Percentiles rank a stretch among this genome's conserved stretches.
These are phyloP conservation scores for Drosophila takahashii DNA, from an alignment of 1,140 invertebrate species.

Conservation along the genomic window DNA sequence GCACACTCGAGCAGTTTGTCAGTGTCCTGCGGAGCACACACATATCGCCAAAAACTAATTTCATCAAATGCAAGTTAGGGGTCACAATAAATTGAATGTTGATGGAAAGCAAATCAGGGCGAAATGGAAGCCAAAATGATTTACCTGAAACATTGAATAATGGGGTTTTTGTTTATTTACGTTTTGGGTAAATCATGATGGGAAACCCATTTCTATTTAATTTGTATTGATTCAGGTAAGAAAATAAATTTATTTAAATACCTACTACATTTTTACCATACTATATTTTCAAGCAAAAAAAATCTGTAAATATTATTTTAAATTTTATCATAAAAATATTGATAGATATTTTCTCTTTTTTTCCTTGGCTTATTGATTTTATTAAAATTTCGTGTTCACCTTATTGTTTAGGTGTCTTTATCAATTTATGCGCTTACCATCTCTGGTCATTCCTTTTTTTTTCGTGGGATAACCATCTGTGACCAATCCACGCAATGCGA, in stretches of 20 bases:
- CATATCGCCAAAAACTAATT: conserved; percentile 62
- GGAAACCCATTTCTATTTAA: conserved; percentile 1
- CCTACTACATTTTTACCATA: too few relatives aligned
- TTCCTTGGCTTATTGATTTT: background rate
- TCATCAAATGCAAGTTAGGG: conserved; percentile 58
- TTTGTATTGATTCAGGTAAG: too few relatives aligned
- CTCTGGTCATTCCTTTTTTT: background rate
- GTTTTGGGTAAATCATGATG: background rate
- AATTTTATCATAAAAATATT: too few relatives aligned
- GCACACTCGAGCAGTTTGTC: conserved; percentile 14
- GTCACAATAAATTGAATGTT: conserved; percentile 54
- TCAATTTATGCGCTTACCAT: background rate
- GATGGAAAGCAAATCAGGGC: conserved; percentile 32
- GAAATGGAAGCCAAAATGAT: conserved; percentile 11
- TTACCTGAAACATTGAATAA: conserved; percentile 9
- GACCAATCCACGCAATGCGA: background rate
- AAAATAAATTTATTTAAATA: too few relatives aligned
- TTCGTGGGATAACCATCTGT: background rate
- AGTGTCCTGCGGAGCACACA: conserved; percentile 11
- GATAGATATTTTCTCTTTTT: background rate
- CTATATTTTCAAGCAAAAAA: too few relatives aligned
- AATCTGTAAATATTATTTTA: too few relatives aligned
- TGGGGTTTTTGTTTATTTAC: conserved; percentile 9
- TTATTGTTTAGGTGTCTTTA: background rate
- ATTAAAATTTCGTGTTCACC: background rate